Conservation (phyloP, 2,113 vertebrate species). For the Cyphomyrus discorhynchus region DNA sequence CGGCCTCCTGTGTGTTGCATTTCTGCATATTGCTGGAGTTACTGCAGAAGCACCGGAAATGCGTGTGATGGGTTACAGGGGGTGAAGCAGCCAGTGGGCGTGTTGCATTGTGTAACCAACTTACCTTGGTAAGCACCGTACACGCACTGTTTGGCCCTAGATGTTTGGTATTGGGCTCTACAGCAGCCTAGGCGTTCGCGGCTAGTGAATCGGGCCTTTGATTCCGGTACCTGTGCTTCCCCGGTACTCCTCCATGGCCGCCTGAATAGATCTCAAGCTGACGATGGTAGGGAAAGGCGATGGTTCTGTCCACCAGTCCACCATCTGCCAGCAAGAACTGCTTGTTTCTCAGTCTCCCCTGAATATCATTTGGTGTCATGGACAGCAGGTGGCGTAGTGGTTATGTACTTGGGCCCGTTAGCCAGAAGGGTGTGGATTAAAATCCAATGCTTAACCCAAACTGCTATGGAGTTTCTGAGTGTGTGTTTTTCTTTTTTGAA, state of each 20-base stretch:
- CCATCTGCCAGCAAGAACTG: background rate
- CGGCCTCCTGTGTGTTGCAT: background rate
- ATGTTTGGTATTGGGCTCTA: background rate
- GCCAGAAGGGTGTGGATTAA: background rate
- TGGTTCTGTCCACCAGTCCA: background rate
- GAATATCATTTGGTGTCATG: background rate
- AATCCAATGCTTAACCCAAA: background rate
- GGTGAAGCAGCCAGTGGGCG: background rate
- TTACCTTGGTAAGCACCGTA: background rate
- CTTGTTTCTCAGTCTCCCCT: background rate
- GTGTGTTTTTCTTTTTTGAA: background rate
- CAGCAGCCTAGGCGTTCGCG: background rate
- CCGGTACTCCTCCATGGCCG: background rate
- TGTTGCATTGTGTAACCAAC: background rate
- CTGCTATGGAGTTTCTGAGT: background rate
- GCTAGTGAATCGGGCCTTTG: background rate
- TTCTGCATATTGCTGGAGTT: background rate
- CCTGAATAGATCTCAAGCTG: background rate
- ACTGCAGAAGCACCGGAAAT: background rate
- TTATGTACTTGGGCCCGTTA: background rate
- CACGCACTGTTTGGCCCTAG: background rate
- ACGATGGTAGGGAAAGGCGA: background rate
- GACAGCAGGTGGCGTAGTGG: background rate
- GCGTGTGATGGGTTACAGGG: background rate
- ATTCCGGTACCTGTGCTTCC: background rate